Evolutionary conservation across 2,797 vertebrate species (phyloP).

Genomic region (Catamblyrhynchus diadema): DNA sequence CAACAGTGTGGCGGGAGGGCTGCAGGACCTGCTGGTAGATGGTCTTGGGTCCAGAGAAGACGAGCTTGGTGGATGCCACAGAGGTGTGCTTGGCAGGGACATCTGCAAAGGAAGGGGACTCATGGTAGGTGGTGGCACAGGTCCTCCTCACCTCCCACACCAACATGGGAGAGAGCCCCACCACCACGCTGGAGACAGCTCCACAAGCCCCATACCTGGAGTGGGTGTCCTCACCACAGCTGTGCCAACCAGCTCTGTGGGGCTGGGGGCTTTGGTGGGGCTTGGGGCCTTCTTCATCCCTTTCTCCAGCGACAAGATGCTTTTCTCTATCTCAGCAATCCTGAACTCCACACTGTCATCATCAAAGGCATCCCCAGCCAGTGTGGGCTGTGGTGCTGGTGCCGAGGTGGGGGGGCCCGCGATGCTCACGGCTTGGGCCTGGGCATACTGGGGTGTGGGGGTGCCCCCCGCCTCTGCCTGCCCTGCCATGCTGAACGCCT

Average conservation of each 20-base stretch:
- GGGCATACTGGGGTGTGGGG: neutral
- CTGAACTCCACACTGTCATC: conserved; percentile 55
- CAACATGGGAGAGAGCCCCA: neutral
- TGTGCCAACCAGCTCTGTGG: neutral
- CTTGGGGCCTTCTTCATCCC: conserved; percentile 70
- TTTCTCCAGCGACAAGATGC: conserved; percentile 70
- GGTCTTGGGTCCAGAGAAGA: conserved; percentile 77
- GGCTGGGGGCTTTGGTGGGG: conserved; percentile 64
- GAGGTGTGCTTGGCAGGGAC: conserved; percentile 67
- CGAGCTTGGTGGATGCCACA: conserved; percentile 76
- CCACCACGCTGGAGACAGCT: rapidly evolving
- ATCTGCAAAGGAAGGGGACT: conserved; percentile 52
- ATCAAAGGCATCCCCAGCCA: neutral
- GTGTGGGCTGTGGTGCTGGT: rapidly evolving
- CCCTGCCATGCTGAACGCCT: conserved; percentile 61
- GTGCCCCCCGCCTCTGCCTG: neutral
- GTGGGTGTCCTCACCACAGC: conserved; percentile 4
- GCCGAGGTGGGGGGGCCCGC: rapidly evolving
- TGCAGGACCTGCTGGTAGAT: conserved; percentile 71
- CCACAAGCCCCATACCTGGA: conserved; percentile 6
- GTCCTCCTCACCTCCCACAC: neutral
- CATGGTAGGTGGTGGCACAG: rapidly evolving
- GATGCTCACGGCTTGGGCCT: conserved; percentile 50
- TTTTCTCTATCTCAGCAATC: conserved; percentile 72
- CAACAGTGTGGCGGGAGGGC: conserved; percentile 15